Conservation (phyloP, 1,140 invertebrate species). For the Ceratina calcarata region DNA sequence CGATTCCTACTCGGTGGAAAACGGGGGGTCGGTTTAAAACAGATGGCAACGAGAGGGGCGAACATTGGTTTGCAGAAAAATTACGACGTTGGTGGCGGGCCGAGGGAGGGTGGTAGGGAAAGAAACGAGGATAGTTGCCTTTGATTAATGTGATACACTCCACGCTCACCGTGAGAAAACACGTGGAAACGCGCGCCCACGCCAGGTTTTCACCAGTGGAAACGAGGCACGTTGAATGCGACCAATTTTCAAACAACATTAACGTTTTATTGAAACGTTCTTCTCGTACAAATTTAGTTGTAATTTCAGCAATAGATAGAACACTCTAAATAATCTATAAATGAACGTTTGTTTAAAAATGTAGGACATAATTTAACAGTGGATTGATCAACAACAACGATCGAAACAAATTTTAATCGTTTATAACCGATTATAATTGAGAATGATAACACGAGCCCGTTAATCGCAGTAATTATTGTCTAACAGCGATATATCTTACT, state of each 20-base stretch:
- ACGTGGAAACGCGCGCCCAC: neutral
- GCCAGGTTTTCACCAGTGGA: neutral
- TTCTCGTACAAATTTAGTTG: too few species aligned
- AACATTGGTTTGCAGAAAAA: slow-evolving; percentile 31
- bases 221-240: neutral
- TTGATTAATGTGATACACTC: slow-evolving; percentile 59
- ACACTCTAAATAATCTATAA: too few species aligned
- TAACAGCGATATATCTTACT: too few species aligned
- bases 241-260: neutral
- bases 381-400: too few species aligned
- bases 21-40: slow-evolving; percentile 17
- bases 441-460: too few species aligned
- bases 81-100: slow-evolving; percentile 18
- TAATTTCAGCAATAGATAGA: too few species aligned
- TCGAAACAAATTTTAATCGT: too few species aligned
- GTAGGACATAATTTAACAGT: too few species aligned
- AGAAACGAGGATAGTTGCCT: slow-evolving; percentile 50
- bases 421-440: too few species aligned
- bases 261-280: neutral
- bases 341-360: too few species aligned
- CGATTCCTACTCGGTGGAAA: slow-evolving; percentile 5
- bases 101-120: slow-evolving; percentile 20
- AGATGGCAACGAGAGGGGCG: neutral
- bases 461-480: too few species aligned
- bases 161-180: slow-evolving; percentile 35